Evolutionary conservation across 2,797 vertebrate genomes (phyloP).

Genomic region (Aselliscus stoliczkanus): DNA sequence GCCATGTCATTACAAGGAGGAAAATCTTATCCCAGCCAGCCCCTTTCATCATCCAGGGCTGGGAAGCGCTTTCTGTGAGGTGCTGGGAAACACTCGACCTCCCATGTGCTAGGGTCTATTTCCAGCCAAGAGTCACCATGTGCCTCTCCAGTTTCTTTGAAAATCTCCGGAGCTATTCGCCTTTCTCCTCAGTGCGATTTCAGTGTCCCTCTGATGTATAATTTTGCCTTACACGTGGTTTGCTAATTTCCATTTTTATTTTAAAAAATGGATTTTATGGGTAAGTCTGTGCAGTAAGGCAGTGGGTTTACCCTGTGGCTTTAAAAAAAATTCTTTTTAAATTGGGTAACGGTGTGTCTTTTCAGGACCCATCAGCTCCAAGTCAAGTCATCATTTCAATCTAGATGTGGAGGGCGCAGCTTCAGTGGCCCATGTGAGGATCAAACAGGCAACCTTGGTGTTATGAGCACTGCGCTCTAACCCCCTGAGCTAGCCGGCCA

Average conservation of each 20-base stretch:
- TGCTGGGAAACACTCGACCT: constrained; percentile 42
- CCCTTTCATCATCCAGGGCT: constrained; percentile 46
- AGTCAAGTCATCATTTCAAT: no score
- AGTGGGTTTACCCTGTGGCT: constrained; percentile 46
- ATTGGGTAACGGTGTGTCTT: no score
- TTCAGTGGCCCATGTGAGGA: no score
- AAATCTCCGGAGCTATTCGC: constrained; percentile 41
- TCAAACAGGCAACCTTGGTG: no score
- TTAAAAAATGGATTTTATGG: constrained; percentile 64
- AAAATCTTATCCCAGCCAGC: constrained; percentile 44
- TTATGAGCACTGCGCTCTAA: no score
- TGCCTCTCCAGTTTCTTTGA: constrained; percentile 56
- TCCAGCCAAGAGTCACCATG: constrained; percentile 37
- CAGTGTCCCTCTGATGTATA: constrained; percentile 46
- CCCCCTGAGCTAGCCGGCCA: no score
- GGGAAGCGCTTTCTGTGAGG: constrained; percentile 44
- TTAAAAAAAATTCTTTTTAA: no score
- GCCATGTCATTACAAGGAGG: constrained; percentile 40
- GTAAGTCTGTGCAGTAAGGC: constrained; percentile 34
- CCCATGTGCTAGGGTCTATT: not conserved
- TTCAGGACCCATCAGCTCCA: no score
- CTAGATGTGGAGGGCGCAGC: no score
- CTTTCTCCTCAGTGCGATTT: constrained; percentile 69
- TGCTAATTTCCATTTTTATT: constrained; percentile 53
- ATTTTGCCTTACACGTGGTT: constrained; percentile 63